These are phyloP conservation scores for Heliocidaris tuberculata DNA, from an alignment of 35 echinoderm and acorn worm genomes.

Conservation along the genomic window DNA sequence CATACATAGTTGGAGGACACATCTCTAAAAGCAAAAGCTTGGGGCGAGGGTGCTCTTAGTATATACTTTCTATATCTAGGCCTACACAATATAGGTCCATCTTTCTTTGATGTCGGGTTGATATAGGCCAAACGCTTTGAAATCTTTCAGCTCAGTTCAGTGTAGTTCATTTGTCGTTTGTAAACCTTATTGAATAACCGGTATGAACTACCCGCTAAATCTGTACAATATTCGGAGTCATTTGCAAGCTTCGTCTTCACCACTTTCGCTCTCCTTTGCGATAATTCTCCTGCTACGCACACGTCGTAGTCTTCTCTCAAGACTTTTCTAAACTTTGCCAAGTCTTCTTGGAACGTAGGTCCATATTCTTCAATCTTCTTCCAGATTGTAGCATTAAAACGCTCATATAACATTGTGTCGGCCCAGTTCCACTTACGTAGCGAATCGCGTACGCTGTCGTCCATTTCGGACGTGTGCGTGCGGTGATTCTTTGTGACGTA, in stretches of 20 bases:
- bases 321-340: constrained; percentile 49
- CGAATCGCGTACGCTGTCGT: constrained; percentile 31
- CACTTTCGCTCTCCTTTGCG: neutral
- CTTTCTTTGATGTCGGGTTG: too few species aligned
- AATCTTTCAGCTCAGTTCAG: neutral
- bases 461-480: neutral
- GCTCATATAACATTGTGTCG: constrained; percentile 54
- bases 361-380: constrained; percentile 67
- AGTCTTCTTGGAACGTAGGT: constrained; percentile 40
- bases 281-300: neutral
- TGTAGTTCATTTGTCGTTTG: neutral
- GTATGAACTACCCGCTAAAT: constrained; percentile 38
- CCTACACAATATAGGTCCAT: too few species aligned
- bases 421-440: constrained; percentile 59
- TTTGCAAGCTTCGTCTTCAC: neutral
- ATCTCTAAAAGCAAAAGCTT: too few species aligned
- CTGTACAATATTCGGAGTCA: neutral
- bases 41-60: too few species aligned
- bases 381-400: constrained; percentile 72
- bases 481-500: constrained; percentile 67
- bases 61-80: too few species aligned
- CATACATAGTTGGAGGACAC: too few species aligned
- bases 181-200: constrained; percentile 32
- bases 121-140: too few species aligned
- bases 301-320: constrained; percentile 5